phyloP scores from a whole-genome alignment of 2,797 vertebrate genomes.

The Rhinoraja longicauda region DNA sequence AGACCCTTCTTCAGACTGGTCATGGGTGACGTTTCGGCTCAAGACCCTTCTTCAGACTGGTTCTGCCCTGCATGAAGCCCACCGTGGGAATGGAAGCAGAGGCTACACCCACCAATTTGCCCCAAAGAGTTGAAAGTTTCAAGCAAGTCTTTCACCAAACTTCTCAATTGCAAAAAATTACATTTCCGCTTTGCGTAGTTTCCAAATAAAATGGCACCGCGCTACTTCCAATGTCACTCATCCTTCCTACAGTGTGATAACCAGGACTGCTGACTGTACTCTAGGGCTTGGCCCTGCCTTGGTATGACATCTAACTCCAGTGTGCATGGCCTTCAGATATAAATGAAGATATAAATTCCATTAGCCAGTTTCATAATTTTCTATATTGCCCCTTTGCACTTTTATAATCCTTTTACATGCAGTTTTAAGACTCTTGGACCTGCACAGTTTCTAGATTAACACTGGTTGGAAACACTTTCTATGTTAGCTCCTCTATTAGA shows the following conservation, averaged over 20 bases:
- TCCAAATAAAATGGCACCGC: not conserved
- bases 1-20: no score
- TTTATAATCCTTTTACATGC: not conserved
- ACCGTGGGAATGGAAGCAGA: no score
- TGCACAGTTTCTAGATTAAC: not conserved
- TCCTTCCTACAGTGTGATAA: not conserved
- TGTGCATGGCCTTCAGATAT: not conserved
- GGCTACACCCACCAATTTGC: no score
- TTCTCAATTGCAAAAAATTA: not conserved
- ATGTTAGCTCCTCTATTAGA: not conserved
- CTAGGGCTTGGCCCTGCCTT: not conserved
- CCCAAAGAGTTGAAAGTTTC: no score
- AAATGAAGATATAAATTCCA: not conserved
- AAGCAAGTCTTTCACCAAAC: not conserved
- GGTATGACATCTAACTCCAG: not conserved
- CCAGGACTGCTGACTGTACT: not conserved
- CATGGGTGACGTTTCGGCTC: no score
- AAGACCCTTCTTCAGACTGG: no score
- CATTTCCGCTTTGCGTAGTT: not conserved
- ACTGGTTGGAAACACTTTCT: not conserved
- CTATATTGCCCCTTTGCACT: not conserved
- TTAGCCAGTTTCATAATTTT: not conserved
- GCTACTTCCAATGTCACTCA: not conserved
- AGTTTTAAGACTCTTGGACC: not conserved
- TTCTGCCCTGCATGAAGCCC: no score